Evolutionary conservation across 2,888 invertebrate species (phyloP).

Genomic region (Pyrrhosoma nymphula): DNA sequence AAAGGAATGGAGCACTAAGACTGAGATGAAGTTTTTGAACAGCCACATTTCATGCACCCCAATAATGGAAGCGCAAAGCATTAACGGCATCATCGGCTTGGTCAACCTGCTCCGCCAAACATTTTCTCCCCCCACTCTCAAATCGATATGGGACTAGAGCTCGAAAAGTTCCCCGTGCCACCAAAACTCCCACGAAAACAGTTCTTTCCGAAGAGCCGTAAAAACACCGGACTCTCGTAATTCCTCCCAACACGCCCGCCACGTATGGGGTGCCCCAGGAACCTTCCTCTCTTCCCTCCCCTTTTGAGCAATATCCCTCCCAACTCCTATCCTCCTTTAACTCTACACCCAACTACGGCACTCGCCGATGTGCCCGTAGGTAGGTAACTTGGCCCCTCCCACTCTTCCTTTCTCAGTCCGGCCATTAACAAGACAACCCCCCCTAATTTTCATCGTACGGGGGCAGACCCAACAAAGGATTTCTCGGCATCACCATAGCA

Average conservation of each 20-base stretch:
- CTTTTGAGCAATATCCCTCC: not conserved
- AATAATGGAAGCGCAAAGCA: too few relatives aligned
- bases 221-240: not conserved
- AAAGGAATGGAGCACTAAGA: too few relatives aligned
- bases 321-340: not conserved
- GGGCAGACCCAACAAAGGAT: constrained; percentile 45
- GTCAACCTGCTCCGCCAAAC: not conserved
- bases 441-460: constrained; percentile 41
- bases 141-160: not conserved
- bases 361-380: not conserved
- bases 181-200: not conserved
- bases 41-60: too few relatives aligned
- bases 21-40: too few relatives aligned
- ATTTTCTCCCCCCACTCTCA: not conserved
- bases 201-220: constrained; percentile 21
- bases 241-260: not conserved
- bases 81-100: not conserved
- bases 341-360: not conserved
- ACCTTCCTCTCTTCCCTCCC: not conserved
- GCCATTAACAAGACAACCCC: constrained; percentile 32
- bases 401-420: not conserved
- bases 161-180: not conserved
- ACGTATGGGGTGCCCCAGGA: not conserved
- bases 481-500: constrained; percentile 53
- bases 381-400: too few relatives aligned